Evolutionary conservation across 2,113 vertebrate species (phyloP).

Genomic region (Mirza zaza): DNA sequence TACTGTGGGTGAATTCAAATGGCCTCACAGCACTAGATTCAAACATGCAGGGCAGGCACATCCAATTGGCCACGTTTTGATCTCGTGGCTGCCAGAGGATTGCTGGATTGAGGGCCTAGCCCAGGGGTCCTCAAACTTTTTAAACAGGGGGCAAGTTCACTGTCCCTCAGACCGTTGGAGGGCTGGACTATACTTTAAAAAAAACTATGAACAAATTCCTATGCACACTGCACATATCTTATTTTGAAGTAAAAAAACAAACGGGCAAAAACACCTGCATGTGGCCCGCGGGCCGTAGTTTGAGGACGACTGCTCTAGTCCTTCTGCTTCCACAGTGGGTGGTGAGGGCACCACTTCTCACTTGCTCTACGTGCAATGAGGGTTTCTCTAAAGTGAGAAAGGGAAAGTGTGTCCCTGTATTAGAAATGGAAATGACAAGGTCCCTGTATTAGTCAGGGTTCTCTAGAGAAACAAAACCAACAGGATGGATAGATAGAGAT

Average conservation of each 20-base stretch:
- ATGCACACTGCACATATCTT: too few relatives aligned
- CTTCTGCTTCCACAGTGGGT: not conserved
- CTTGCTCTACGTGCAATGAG: rapidly evolving
- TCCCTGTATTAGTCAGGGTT: too few relatives aligned
- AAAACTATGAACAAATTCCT: too few relatives aligned
- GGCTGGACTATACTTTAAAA: too few relatives aligned
- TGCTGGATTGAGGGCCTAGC: not conserved
- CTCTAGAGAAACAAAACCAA: not conserved
- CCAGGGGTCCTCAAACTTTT: too few relatives aligned
- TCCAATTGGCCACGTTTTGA: not conserved
- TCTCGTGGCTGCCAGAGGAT: not conserved
- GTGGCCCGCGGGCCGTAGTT: too few relatives aligned
- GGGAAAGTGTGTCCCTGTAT: not conserved
- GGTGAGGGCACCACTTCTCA: rapidly evolving
- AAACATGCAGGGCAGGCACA: rapidly evolving
- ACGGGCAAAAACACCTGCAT: too few relatives aligned
- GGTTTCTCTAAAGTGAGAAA: not conserved
- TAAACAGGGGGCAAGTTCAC: too few relatives aligned
- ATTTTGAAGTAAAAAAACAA: too few relatives aligned
- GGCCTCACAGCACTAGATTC: not conserved
- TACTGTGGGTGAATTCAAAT: rapidly evolving
- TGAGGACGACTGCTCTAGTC: not conserved
- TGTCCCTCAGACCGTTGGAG: too few relatives aligned
- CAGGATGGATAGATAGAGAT: not conserved
- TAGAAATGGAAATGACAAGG: not conserved